These are phyloP conservation scores for Chymomyza costata DNA, from an alignment of 1,140 invertebrate genomes.

Conservation along the genomic window DNA sequence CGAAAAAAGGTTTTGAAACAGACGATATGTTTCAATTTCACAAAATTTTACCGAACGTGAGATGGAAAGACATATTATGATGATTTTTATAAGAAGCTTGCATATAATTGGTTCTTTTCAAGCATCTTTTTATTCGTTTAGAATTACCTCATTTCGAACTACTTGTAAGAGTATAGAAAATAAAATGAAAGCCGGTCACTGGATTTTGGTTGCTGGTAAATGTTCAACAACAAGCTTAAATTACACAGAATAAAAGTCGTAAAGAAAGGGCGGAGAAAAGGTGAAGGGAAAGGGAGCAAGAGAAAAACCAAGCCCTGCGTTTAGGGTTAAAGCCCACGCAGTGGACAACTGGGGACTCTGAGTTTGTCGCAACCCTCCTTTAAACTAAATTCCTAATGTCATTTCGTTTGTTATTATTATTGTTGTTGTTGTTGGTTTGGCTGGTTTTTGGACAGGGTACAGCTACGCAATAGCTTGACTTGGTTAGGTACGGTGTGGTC, in stretches of 20 bases:
- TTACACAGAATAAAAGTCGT: constrained; percentile 33
- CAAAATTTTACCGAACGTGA: too few relatives aligned
- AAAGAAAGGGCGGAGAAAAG: neutral
- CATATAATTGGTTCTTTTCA: too few relatives aligned
- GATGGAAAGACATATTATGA: too few relatives aligned
- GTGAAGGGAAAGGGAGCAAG: neutral
- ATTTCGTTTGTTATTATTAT: constrained; percentile 30
- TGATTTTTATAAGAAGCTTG: too few relatives aligned
- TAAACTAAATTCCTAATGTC: constrained; percentile 52
- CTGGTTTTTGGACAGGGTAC: constrained; percentile 10
- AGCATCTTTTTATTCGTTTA: too few relatives aligned
- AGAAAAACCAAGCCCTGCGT: constrained; percentile 14
- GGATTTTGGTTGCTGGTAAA: constrained; percentile 34
- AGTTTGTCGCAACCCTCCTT: constrained; percentile 40
- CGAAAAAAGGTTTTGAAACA: too few relatives aligned
- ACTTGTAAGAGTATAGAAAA: constrained; percentile 32
- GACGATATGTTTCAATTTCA: too few relatives aligned
- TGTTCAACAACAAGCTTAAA: constrained; percentile 48
- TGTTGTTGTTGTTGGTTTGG: constrained; percentile 6
- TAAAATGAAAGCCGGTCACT: constrained; percentile 29
- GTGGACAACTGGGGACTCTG: constrained; percentile 5
- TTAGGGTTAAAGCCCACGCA: constrained; percentile 43
- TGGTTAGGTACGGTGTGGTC: constrained; percentile 2
- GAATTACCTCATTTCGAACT: too few relatives aligned
- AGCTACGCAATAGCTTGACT: constrained; percentile 11